Base-by-base conservation (phyloP, 30 jellyfish, hydroid and myxozoan species). In the Catostylus mosaicus region DNA sequence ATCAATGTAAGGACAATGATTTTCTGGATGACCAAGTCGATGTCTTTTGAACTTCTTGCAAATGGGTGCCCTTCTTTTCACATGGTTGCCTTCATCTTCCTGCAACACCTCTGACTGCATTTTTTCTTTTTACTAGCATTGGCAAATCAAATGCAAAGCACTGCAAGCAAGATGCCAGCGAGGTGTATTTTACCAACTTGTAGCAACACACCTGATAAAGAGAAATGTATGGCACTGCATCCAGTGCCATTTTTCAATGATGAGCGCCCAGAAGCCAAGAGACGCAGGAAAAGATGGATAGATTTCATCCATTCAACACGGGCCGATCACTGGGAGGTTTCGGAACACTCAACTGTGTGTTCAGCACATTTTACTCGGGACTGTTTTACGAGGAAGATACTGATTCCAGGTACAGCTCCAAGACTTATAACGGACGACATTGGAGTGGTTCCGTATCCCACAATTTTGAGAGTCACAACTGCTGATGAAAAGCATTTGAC, bases 191-290 rank as follows among this genome's bases (percentile, higher is more conserved):
- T 74, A 48, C 86, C 86, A 30, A 74, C 86, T 23, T 47, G 86
- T 56, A 29, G 86, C n/a, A 74, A 52, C 60, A 54, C 30, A 14
- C 86, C 86, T 7, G 75, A 74, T 33, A 74, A 74, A 47, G 50
- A 48, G 9, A 30, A 35, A 31, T 74, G 86, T 35, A 74, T 67
- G 16, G 79, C 57, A 33, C 61, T 67, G 33, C 79, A 67, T 37
- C 27, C 27, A 4, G 79, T 67, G 79, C 61, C 60, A 26, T 67
- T 67, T 67, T 27, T 3, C 79, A 67, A 67, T 47, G 79, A 27
- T 67, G 86, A 74, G 20, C 86, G 86, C 36, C 75, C 75, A 8
- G 86, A 74, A 34, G 86, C 86, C 24, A 74, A 74, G 75, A 50
- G 75, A 74, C 16, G 86, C 30, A 33, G 86, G 75, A 74, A 74